phyloP scores from a whole-genome alignment of 2,113 vertebrate genomes.

The Bos javanicus region DNA sequence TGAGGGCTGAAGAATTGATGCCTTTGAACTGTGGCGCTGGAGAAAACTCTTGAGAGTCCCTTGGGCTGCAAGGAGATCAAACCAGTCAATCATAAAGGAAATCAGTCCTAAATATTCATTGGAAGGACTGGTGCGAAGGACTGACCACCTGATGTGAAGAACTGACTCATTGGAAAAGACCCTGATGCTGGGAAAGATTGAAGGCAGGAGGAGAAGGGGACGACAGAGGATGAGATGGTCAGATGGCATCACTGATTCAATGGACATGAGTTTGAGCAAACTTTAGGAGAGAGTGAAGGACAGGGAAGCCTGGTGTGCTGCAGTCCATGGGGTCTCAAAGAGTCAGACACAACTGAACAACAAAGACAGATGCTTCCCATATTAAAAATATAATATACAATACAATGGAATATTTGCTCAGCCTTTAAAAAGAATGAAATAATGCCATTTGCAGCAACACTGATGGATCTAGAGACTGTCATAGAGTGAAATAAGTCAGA shows the following conservation, averaged over 20 bases:
- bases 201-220: background rate
- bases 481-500: background rate
- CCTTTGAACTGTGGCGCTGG: fast-evolving
- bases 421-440: background rate
- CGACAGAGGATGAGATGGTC: background rate
- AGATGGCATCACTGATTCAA: background rate
- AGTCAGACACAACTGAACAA: background rate
- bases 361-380: background rate
- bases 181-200: background rate
- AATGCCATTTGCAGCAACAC: background rate
- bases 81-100: background rate
- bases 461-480: background rate
- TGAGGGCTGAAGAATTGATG: background rate
- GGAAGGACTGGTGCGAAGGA: background rate
- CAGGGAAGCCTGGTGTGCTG: background rate
- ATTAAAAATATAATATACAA: background rate
- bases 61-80: background rate
- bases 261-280: background rate
- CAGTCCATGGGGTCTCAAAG: background rate
- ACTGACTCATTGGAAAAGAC: background rate
- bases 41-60: background rate
- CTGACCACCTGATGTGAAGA: background rate
- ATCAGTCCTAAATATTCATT: background rate
- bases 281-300: background rate
- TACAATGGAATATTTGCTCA: background rate